Conservation (phyloP, 2,113 vertebrate genomes). For the Ascaphus truei region DNA sequence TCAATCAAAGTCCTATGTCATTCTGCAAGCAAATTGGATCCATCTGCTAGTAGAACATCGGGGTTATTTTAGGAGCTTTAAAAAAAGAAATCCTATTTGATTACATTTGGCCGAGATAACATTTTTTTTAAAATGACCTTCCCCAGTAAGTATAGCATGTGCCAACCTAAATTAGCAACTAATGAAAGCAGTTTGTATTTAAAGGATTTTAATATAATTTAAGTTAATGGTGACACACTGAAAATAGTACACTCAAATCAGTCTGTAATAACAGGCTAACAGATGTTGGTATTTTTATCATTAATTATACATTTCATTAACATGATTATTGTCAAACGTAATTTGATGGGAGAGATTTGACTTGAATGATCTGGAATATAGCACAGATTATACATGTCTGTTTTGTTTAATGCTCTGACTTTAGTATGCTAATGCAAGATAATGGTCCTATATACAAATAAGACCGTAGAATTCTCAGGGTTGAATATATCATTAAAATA, state of each 20-base stretch:
- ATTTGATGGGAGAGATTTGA: slow-evolving; percentile 53
- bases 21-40: slow-evolving; percentile 32
- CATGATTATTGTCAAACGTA: slow-evolving; percentile 73
- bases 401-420: slow-evolving; percentile 52
- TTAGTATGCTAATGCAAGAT: slow-evolving; percentile 45
- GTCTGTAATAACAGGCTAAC: slow-evolving; percentile 67
- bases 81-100: slow-evolving; percentile 51
- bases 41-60: slow-evolving; percentile 39
- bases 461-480: neutral
- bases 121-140: slow-evolving; percentile 38
- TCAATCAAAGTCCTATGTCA: slow-evolving; percentile 32
- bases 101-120: slow-evolving; percentile 46
- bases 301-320: slow-evolving; percentile 82
- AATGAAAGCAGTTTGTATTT: slow-evolving; percentile 72
- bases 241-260: slow-evolving; percentile 65
- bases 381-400: slow-evolving; percentile 44
- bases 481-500: neutral
- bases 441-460: neutral
- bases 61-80: slow-evolving; percentile 41
- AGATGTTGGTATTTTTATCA: slow-evolving; percentile 79
- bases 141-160: slow-evolving; percentile 44
- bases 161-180: slow-evolving; percentile 59
- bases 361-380: slow-evolving; percentile 54
- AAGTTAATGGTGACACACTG: slow-evolving; percentile 68
- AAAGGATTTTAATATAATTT: slow-evolving; percentile 75